Evolutionary conservation across 1,140 invertebrate species (phyloP), one percentile per base, ranked within the genome.

Genomic region (Nephila pilipes): DNA sequence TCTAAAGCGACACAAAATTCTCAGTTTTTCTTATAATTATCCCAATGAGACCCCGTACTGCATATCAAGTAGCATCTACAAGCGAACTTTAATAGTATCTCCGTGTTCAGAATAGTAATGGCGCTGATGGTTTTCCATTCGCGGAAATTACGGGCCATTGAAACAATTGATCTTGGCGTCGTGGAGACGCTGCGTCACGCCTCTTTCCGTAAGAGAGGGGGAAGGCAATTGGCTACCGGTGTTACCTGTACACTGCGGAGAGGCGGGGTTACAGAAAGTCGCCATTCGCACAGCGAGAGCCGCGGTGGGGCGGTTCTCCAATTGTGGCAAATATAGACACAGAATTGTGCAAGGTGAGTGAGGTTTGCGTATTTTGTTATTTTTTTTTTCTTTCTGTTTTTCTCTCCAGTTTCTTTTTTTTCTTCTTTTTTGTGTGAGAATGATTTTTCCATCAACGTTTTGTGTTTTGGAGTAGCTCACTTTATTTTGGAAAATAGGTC

Each of bases 131-230:
- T 65, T 83, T 91, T 83, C 58, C 81, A 92, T 92, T 92, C 90
- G 90, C 58, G 58, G 90, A 92, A 92, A 92, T 92, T 85, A 75
- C 36, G 25, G 57, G 89, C 89, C 89, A 81, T 90, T 58, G 60
- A 85, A 85, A 92, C 90, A 92, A 92, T 92, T 92, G 90, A 92
- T 85, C 60, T 83, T 92, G 90, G 90, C 90, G 90, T 92, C 90
- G 80, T 29, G 46, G 25, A 92, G 90, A 85, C 90, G 90, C 58
- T 32, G 38, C 65, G 29, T 58, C 87, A 79, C 87, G 87, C 87
- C 87, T n/a, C 89, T 83, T 91, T 83, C 79, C 75, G n/a, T 83
- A 55, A 57, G 46, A 38, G 54, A 20, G 46, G 83, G 83, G 83
- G 69, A 55, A 54, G 75, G 58, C 90, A 92, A 92, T 92, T 92